Evolutionary conservation across 1,140 invertebrate genomes (phyloP).

Genomic region (Cotesia glomerata): DNA sequence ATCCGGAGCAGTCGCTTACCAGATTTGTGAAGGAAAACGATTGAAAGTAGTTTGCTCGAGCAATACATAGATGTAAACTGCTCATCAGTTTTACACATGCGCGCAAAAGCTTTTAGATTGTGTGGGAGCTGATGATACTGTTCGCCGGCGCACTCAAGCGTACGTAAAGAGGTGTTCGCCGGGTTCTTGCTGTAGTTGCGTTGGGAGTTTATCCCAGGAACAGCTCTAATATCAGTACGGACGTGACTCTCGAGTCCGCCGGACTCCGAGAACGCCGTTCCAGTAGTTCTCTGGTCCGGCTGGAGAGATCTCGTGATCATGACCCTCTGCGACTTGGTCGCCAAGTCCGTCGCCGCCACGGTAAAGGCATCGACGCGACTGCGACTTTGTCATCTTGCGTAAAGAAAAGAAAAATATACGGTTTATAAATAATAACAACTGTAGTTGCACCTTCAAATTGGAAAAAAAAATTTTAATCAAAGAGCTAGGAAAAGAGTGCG

Average conservation of each 20-base stretch:
- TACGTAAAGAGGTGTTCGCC: slow-evolving; percentile 32
- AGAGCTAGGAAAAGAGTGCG: neutral
- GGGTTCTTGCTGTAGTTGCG: slow-evolving; percentile 13
- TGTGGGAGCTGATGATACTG: slow-evolving; percentile 8
- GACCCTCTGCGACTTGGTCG: neutral
- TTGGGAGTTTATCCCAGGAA: slow-evolving; percentile 33
- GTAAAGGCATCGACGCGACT: slow-evolving; percentile 5
- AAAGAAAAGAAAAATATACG: neutral
- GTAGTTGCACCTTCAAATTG: neutral
- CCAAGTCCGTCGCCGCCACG: slow-evolving; percentile 10
- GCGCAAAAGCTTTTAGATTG: slow-evolving; percentile 7
- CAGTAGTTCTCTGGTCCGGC: slow-evolving; percentile 27
- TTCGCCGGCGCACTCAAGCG: slow-evolving; percentile 28
- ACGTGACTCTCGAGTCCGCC: slow-evolving; percentile 52
- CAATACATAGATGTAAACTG: slow-evolving; percentile 13
- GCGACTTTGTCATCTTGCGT: neutral
- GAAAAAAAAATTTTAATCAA: slow-evolving; percentile 14
- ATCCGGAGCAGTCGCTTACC: slow-evolving; percentile 29
- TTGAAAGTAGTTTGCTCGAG: neutral
- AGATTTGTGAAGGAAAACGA: slow-evolving; percentile 21
- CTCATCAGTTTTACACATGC: slow-evolving; percentile 8
- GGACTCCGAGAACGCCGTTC: slow-evolving; percentile 37
- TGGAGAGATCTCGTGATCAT: slow-evolving; percentile 14
- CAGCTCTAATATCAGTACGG: slow-evolving; percentile 46
- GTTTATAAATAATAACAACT: neutral